Conservation (phyloP, 2,113 vertebrate genomes). For the Acrocephalus arundinaceus region DNA sequence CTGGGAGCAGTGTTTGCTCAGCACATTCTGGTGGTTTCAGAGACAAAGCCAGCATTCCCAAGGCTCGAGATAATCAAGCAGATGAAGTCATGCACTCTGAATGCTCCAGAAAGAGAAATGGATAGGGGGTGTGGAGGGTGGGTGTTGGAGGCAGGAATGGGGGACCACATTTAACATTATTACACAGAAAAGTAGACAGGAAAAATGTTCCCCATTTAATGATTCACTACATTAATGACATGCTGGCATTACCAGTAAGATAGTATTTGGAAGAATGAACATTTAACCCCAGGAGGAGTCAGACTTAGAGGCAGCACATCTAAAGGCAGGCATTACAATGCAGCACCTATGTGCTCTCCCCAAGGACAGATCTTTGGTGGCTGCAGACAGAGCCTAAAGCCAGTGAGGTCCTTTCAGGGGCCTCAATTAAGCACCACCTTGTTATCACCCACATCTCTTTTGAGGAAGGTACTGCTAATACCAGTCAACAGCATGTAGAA, state of each 20-base stretch:
- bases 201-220: not conserved
- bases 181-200: not conserved
- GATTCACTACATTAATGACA: not conserved
- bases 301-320: not conserved
- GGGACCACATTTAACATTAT: not conserved
- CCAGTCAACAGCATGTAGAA: fast-evolving
- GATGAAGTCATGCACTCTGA: constrained; percentile 42
- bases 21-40: constrained; percentile 13
- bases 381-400: not conserved
- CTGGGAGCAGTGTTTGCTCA: not conserved
- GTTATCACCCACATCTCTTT: not conserved
- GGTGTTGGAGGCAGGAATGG: not conserved
- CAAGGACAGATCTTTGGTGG: not conserved
- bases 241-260: not conserved
- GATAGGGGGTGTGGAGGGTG: not conserved
- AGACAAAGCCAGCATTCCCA: constrained; percentile 40
- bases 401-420: not conserved
- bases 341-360: fast-evolving
- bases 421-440: not conserved
- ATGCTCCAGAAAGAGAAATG: not conserved
- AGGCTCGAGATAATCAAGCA: constrained; percentile 2
- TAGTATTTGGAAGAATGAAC: not conserved
- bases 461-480: not conserved
- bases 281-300: not conserved
- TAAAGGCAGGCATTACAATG: not conserved